Conservation (phyloP, 2,797 vertebrate species). For the Pseudopleuronectes americanus region DNA sequence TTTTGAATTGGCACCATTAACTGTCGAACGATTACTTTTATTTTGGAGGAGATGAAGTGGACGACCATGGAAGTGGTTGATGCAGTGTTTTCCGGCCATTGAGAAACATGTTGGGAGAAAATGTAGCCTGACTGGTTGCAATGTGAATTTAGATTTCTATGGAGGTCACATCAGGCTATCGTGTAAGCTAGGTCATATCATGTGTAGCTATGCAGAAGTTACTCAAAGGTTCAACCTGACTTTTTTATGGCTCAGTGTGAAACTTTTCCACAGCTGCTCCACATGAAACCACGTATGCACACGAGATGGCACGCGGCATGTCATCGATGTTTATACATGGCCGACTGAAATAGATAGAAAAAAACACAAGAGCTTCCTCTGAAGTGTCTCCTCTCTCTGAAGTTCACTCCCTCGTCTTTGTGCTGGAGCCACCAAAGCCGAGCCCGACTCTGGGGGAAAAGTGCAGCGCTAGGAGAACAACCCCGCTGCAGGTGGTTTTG, state of each 20-base stretch:
- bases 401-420: constrained; percentile 25
- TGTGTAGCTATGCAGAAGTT: too few relatives aligned
- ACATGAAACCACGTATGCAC: constrained; percentile 56
- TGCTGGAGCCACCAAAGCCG: constrained; percentile 40
- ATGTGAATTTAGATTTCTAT: background rate
- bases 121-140: too few relatives aligned
- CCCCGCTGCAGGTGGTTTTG: constrained; percentile 58
- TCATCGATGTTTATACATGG: constrained; percentile 43
- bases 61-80: too few relatives aligned
- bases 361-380: constrained; percentile 26
- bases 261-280: constrained; percentile 20
- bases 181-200: background rate
- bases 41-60: background rate
- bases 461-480: constrained; percentile 41
- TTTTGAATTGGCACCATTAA: background rate
- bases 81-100: background rate
- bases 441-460: constrained; percentile 18
- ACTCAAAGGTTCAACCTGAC: background rate
- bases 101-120: background rate
- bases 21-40: background rate
- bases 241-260: constrained; percentile 52
- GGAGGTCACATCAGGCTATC: background rate
- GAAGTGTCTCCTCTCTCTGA: constrained; percentile 38
- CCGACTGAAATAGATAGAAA: constrained; percentile 48
- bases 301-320: constrained; percentile 38